Evolutionary conservation across 2,888 invertebrate genomes (phyloP), one percentile per base, ranked within the genome.

Genomic region (Leucoptera coffeella): DNA sequence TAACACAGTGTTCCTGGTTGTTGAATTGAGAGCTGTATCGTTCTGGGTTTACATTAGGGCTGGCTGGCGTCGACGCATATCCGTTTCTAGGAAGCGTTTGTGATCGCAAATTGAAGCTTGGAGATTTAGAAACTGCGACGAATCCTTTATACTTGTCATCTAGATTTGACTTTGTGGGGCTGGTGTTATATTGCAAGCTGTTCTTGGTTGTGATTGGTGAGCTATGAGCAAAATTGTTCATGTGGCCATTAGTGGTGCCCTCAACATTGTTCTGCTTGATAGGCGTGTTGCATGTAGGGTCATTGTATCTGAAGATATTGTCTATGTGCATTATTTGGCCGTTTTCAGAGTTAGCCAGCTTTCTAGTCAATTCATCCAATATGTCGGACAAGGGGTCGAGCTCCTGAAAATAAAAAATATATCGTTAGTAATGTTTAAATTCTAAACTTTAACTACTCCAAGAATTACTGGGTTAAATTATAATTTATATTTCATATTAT

Each of bases 21-120:
- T 72, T 71, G 41, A 71, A 69, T 45, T 74, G 61, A 28, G 73
- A 57, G 45, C 75, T 59, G 48, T 74, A 67, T 37, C 72, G 42
- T 35, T 71, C 64, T 2, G 67, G 65, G 34, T 71, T 69, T 2
- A 67, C 62, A 29, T 59, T 62, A 32, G 53, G 64, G 32, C 45
- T 59, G 32, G 49, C 51, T 7, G 52, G 55, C 32, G 47, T 60
- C 4, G 61, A 54, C 1, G 55, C 58, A 36, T 69, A 82, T 15
- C 78, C 78, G 38, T 84, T 84, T 31, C 85, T 73, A 0, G 86
- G 85, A 26, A 85, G 50, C 2, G 86, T 86, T 12, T 82, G 80
- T 2, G 85, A 82, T 21, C 84, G 53, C 20, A 65, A 40, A 29
- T 65, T 62, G 39, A 71, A 65, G 36, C 59, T 71, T 24, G 71